These are phyloP conservation scores for Lacerta viridis DNA, from an alignment of 2,797 vertebrate genomes.

Conservation along the genomic window DNA sequence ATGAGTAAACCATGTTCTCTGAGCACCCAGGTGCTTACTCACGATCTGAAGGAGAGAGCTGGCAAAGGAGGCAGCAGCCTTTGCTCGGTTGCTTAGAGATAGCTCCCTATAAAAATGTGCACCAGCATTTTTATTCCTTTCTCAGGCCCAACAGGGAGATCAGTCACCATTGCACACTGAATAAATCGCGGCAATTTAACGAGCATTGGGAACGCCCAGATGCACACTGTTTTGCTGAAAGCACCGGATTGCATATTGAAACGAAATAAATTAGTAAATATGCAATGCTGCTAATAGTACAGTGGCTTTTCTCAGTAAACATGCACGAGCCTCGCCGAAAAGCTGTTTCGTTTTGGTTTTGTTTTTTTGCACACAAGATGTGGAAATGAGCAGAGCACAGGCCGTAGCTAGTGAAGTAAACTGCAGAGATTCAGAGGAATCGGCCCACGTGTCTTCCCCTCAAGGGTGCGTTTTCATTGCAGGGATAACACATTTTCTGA, in stretches of 20 bases:
- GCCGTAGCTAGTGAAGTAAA: neutral
- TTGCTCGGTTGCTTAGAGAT: constrained; percentile 33
- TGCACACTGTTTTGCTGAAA: neutral
- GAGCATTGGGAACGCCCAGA: neutral
- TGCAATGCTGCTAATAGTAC: neutral
- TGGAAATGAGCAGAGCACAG: neutral
- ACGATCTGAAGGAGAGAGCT: neutral
- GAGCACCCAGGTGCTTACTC: constrained; percentile 40
- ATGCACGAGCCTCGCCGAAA: neutral
- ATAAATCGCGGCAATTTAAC: neutral
- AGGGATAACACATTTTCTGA: neutral
- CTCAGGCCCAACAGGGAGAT: neutral
- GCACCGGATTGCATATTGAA: neutral
- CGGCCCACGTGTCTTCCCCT: neutral
- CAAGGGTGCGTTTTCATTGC: neutral
- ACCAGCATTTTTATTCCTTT: neutral
- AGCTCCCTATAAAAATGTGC: neutral
- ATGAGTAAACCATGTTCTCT: constrained; percentile 13
- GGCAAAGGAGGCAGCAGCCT: neutral
- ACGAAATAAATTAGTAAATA: neutral
- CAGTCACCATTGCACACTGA: neutral
- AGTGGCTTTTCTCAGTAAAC: neutral
- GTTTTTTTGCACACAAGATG: neutral
- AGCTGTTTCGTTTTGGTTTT: too few species aligned
- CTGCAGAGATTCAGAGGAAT: neutral